Evolutionary conservation across 2,888 invertebrate species (phyloP).

Genomic region (Drosophila buzzatii): DNA sequence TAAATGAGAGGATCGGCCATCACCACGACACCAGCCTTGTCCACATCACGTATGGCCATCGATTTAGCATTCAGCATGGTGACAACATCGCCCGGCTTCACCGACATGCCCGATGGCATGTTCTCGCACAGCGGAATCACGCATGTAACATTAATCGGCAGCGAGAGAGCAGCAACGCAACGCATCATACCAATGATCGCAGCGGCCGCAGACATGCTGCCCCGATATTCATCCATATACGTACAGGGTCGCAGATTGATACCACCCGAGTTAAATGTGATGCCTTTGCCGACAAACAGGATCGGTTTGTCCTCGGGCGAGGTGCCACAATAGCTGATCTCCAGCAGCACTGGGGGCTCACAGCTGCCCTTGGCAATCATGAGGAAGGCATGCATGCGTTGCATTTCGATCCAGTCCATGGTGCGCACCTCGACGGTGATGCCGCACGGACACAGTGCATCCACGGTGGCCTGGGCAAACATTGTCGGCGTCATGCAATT

Average conservation of each 20-base stretch:
- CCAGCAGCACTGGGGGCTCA: slow-evolving; percentile 87
- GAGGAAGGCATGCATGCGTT: slow-evolving; percentile 87
- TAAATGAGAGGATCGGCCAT: slow-evolving; percentile 93
- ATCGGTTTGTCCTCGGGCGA: slow-evolving; percentile 85
- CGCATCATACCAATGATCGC: slow-evolving; percentile 86
- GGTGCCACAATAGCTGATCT: slow-evolving; percentile 86
- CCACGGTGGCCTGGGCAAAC: slow-evolving; percentile 89
- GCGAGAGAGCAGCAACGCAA: slow-evolving; percentile 86
- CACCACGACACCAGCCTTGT: slow-evolving; percentile 92
- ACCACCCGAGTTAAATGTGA: slow-evolving; percentile 86
- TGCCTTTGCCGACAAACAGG: slow-evolving; percentile 87
- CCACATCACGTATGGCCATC: slow-evolving; percentile 86
- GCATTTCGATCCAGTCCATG: slow-evolving; percentile 87
- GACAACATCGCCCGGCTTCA: slow-evolving; percentile 86
- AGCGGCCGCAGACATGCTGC: slow-evolving; percentile 89
- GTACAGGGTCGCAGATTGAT: slow-evolving; percentile 73
- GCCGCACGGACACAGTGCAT: slow-evolving; percentile 87
- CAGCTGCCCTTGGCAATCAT: slow-evolving; percentile 85
- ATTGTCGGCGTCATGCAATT: slow-evolving; percentile 91
- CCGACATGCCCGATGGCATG: slow-evolving; percentile 87
- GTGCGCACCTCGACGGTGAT: slow-evolving; percentile 86
- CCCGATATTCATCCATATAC: slow-evolving; percentile 84
- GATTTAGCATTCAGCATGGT: slow-evolving; percentile 86
- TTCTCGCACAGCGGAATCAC: slow-evolving; percentile 85
- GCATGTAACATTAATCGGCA: slow-evolving; percentile 86